Base-by-base conservation (phyloP, 2,113 vertebrate species). In the Mustela nigripes region DNA sequence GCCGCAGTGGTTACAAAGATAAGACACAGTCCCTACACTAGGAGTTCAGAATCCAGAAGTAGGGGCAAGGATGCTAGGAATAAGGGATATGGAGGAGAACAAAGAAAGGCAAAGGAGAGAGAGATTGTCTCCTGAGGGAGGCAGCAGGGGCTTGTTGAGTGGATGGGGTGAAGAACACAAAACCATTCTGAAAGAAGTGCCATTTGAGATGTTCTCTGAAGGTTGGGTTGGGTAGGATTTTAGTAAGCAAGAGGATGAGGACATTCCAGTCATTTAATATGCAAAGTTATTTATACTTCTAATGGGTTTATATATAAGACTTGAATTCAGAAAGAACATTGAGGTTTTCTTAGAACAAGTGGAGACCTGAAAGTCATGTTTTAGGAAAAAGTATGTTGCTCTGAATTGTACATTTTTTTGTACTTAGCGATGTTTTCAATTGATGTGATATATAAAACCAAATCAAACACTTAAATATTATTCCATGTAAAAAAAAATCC, bases 401-500 rank as follows among this genome's bases (percentile, higher is more conserved):
- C 73, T 58, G 15, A 83, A 58, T 11, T 79, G 4, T 24, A 4
- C 45, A 78, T 60, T 58, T 84, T 84, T 95, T 94, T 71, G 0
- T 74, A 71, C 15, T 95, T 36, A 88, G 42, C 22, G 65, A 11
- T 81, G 21, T 91, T 93, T 94, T 95, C 48, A 86, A 92, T 11
- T 28, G 81, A 87, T 69, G 7, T 74, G 26, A 89, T 26, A 48
- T 5, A 73, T 1, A 79, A 91, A 93, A 56, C 24, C 50, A 89
- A 4, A 81, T 58, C 84, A 65, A 83, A 69, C 28, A 80, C 31
- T 85, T 48, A n/a, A 85, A 91, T 16, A 62, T 63, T 73, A 56
- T 80, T 76, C 19, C 33, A 84, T 69, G 28, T 71, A 76, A 90
- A 67, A 56, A 53, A 84, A 93, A 90, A 93, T 58, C 26, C 15